A percentile compares a stretch with the other conserved stretches of the same genome.
Evolutionary conservation across 2,888 invertebrate genomes (phyloP).

Genomic region (Synergus gifuensis): DNA sequence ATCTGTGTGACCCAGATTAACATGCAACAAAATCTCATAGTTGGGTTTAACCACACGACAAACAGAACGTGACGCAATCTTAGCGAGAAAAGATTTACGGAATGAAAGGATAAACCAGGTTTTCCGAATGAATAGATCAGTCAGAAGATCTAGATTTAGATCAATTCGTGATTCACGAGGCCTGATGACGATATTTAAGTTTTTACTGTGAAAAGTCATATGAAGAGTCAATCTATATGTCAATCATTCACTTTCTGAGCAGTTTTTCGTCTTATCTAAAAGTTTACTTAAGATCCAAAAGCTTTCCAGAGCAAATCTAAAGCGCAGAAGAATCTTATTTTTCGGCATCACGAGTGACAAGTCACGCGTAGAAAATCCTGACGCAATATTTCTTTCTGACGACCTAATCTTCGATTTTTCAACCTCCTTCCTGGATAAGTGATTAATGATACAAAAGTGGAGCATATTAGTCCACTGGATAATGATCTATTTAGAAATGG

Average conservation of each 20-base stretch:
- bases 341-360: not conserved
- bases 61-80: not conserved
- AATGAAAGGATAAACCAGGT: constrained; percentile 8
- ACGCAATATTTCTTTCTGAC: not conserved
- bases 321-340: not conserved
- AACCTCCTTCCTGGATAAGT: not conserved
- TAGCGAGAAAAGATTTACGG: not conserved
- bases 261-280: not conserved
- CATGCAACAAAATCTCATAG: not conserved
- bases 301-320: not conserved
- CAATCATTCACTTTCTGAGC: not conserved
- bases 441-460: not conserved
- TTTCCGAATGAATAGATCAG: constrained; percentile 4
- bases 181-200: not conserved
- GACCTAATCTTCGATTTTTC: not conserved
- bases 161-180: not conserved
- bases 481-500: not conserved
- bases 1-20: constrained; percentile 12
- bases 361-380: not conserved
- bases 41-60: not conserved
- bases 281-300: not conserved
- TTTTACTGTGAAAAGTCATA: not conserved
- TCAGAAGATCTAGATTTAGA: constrained; percentile 10
- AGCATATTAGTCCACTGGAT: not conserved
- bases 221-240: too few relatives aligned